Base-by-base conservation (phyloP, 2,797 vertebrate species). In the Alfaro cultratus region DNA sequence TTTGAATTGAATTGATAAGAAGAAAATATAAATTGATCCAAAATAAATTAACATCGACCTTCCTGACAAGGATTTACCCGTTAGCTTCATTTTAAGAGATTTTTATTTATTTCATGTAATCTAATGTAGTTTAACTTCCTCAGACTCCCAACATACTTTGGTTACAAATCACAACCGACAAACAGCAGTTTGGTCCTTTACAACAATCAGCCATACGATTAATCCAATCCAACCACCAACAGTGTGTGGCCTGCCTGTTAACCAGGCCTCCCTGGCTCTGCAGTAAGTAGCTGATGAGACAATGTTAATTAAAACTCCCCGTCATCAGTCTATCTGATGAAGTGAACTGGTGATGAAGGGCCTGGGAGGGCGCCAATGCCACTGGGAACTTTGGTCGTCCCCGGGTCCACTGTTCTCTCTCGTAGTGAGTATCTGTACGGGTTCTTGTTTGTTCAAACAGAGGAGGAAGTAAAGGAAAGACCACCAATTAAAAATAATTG, bases 401-500 rank as follows among this genome's bases (percentile, higher is more conserved):
- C 7, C 13, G 23, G 87, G 74, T 83, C 55, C 49, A 12, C 8
- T 12, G 76, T 73, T 74, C 82, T 83, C 77, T 82, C 78, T 57
- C 49, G 7, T 23, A 53, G 41, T 77, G 23, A 77, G 68, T 84
- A 80, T 75, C 77, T 86, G 53, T 41, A 71, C 51, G 71, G 60
- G 67, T 84, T 75, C 86, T 77, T 89, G 79, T 88, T 77, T 90
- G 80, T 75, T 75, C 49, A 89, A 53, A 80, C 83, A 79, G 85
- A 72, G 76, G 79, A 86, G 87, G 93, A 94, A 93, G 92, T 77
- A 86, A 71, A 86, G 89, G 85, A 85, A 88, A 90, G 79, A 80
- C 73, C 80, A 79, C 84, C 87, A 95, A 95, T 95, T 95, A 95
- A 94, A 95, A 95, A 91, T 94, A 94, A 94, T 94, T 94, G 85